A percentile compares a stretch with the other conserved stretches of the same genome.
Evolutionary conservation across 2,797 vertebrate species (phyloP).

Genomic region (Dryobates pubescens): DNA sequence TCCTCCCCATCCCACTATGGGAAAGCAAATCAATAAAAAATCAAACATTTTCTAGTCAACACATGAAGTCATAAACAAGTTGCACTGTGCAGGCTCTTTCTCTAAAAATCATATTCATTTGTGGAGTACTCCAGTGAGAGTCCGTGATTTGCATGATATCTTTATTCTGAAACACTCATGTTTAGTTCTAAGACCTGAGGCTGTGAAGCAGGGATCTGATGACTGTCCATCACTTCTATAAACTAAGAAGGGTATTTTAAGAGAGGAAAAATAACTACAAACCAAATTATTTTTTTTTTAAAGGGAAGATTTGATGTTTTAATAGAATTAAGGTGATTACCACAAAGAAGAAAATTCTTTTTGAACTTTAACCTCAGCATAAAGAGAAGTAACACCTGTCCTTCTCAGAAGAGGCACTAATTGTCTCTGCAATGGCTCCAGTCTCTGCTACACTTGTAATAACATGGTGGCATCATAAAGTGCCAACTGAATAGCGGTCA

Average conservation of each 20-base stretch:
- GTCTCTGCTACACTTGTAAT: conserved; percentile 17
- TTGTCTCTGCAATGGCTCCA: neutral
- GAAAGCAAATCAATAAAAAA: neutral
- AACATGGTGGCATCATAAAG: conserved; percentile 6
- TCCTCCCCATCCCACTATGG: neutral
- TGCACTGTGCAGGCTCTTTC: neutral
- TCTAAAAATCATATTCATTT: neutral
- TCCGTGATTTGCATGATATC: neutral
- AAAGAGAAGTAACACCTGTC: conserved; percentile 2
- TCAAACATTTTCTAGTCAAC: neutral
- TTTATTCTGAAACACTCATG: neutral
- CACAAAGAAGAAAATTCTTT: neutral
- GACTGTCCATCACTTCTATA: neutral
- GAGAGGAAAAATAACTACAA: neutral
- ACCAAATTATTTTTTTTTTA: neutral
- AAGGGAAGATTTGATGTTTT: neutral
- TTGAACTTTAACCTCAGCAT: conserved; percentile 35
- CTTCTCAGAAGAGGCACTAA: conserved; percentile 7
- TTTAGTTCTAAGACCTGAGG: neutral
- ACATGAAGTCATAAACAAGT: neutral
- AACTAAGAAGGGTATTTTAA: neutral
- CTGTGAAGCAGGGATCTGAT: neutral
- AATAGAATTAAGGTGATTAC: conserved; percentile 23
- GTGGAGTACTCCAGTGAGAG: neutral
- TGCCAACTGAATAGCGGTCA: conserved; percentile 28